Evolutionary conservation across 2,113 vertebrate species (phyloP).

Genomic region (Ahaetulla prasina): DNA sequence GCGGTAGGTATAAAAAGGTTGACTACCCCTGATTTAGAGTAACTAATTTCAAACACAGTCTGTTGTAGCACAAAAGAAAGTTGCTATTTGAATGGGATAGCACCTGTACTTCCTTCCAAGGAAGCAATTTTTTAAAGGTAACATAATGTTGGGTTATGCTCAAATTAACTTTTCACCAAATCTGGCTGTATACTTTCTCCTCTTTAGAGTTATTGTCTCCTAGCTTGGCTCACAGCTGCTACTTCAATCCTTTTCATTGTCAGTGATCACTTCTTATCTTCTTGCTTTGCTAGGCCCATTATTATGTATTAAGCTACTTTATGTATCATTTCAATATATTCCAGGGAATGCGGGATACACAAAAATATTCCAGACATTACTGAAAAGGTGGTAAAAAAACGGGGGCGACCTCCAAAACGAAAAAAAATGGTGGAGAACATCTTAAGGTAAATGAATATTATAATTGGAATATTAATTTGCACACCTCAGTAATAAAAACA

Average conservation of each 20-base stretch:
- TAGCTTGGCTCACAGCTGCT: slow-evolving; percentile 49
- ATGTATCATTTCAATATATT: slow-evolving; percentile 37
- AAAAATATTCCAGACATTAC: slow-evolving; percentile 58
- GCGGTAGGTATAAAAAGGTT: no score
- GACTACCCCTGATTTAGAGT: no score
- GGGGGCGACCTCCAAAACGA: slow-evolving; percentile 91
- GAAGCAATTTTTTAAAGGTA: slow-evolving; percentile 19
- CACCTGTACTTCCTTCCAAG: slow-evolving; percentile 15
- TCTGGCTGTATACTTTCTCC: slow-evolving; percentile 34
- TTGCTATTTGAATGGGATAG: slow-evolving; percentile 35
- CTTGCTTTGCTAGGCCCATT: not conserved
- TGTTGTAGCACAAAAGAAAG: slow-evolving; percentile 46
- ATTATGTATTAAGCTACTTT: not conserved
- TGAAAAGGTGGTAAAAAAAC: slow-evolving; percentile 81
- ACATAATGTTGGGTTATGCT: slow-evolving; percentile 6
- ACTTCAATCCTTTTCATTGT: slow-evolving; percentile 38
- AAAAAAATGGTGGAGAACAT: slow-evolving; percentile 76
- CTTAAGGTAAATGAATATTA: slow-evolving; percentile 69
- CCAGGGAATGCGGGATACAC: slow-evolving; percentile 66
- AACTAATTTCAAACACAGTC: slow-evolving; percentile 29
- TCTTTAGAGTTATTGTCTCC: slow-evolving; percentile 24
- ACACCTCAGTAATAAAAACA: not conserved
- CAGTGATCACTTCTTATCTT: slow-evolving; percentile 17
- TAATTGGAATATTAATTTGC: not conserved
- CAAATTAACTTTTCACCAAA: slow-evolving; percentile 37